Evolutionary conservation across 2,888 invertebrate genomes (phyloP).

Genomic region (Ophioninae sp.): DNA sequence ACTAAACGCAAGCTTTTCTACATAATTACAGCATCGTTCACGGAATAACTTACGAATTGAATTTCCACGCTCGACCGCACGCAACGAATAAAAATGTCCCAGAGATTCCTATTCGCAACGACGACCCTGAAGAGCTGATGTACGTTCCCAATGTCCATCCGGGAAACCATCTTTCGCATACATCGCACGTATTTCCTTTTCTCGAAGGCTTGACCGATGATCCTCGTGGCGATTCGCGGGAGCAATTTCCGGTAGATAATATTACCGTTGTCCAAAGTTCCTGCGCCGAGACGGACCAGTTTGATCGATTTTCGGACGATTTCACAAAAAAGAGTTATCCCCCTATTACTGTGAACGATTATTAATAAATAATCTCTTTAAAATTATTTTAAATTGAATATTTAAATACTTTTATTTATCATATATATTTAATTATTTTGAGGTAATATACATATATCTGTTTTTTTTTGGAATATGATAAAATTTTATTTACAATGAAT

Average conservation of each 20-base stretch:
- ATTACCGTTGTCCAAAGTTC: constrained; percentile 9
- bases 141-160: not conserved
- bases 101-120: not conserved
- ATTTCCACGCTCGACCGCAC: constrained; percentile 7
- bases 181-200: too few relatives aligned
- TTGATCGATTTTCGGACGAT: not conserved
- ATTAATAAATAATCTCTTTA: too few relatives aligned
- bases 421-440: too few relatives aligned
- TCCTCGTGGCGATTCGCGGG: not conserved
- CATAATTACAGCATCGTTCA: constrained; percentile 9
- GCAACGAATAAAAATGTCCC: not conserved
- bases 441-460: too few relatives aligned
- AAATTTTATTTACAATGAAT: too few relatives aligned
- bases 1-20: not conserved
- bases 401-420: too few relatives aligned
- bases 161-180: not conserved
- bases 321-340: not conserved
- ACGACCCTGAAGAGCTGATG: too few relatives aligned
- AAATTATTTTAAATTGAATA: too few relatives aligned
- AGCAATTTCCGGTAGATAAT: constrained; percentile 3
- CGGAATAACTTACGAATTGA: not conserved
- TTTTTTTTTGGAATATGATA: too few relatives aligned
- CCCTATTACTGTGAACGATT: too few relatives aligned
- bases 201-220: too few relatives aligned
- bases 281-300: constrained; percentile 19